Base-by-base conservation (phyloP, 2,113 vertebrate genomes). In the Picathartes gymnocephalus region DNA sequence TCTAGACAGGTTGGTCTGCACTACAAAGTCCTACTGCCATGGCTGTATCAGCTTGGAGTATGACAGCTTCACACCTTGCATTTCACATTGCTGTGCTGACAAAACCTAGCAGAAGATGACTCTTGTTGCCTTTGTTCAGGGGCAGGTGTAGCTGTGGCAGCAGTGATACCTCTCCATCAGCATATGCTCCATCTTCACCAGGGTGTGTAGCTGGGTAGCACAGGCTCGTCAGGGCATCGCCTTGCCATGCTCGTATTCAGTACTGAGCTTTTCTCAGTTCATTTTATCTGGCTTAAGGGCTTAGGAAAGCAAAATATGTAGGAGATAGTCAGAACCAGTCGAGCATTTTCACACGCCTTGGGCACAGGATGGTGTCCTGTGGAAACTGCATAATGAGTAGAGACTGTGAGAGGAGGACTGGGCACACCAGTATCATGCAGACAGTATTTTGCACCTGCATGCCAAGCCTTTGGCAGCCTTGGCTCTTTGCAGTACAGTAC, bases 51-150 rank as follows among this genome's bases (percentile, higher is more conserved):
- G 74, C 82, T 76, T 23, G 0, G 81, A 47, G 51, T 35, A 30
- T 85, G 90, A 88, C 88, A 95, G 2, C 92, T 95, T 96, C 95
- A 88, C 92, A 83, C 91, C 60, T 90, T 35, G 33, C 42, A 5
- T 90, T 95, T 93, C 86, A 92, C 86, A 57, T 90, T 92, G 86
- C 88, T 90, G 72, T 84, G 86, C 92, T 81, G 92, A 86, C 88
- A 94, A 81, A 97, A 95, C 76, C 35, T 77, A 81, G 72, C 86
- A 81, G 76, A 95, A 90, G 82, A 90, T 31, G 39, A 58, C 51
- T 92, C 35, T 45, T 1, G 0, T 61, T 92, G 88, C 79, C 79
- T 94, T 87, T 95, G 65, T 90, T 93, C 68, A 39, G 51, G 84
- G 76, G 47, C 39, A 70, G 88, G 39, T 86, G 72, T 83, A 78